Conservation (phyloP, 1,140 invertebrate genomes). For the Lucilia sericata region DNA sequence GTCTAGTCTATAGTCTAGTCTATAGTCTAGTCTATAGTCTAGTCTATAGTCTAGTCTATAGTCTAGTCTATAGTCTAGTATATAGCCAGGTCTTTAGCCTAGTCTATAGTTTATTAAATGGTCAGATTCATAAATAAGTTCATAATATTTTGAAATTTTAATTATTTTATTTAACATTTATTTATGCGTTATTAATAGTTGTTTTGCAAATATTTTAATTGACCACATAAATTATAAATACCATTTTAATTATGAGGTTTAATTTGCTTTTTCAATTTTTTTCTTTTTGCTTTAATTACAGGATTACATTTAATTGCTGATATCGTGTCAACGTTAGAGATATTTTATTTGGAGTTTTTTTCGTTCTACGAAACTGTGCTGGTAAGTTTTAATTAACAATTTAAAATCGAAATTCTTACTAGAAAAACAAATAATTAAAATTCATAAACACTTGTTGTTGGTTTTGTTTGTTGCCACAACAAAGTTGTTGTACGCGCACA, state of each 20-base stretch:
- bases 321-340: background rate
- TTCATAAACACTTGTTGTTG: no score
- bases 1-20: no score
- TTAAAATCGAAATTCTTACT: no score
- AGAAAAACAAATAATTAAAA: no score
- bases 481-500: background rate
- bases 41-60: no score
- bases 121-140: background rate
- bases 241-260: background rate
- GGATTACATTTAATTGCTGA: background rate
- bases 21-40: no score
- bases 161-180: background rate
- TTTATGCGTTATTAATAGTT: background rate
- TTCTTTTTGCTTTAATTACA: conserved; percentile 8
- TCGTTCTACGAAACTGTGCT: background rate
- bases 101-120: no score
- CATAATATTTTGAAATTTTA: background rate
- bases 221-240: background rate
- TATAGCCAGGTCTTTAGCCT: no score
- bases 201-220: conserved; percentile 9
- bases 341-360: background rate
- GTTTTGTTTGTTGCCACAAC: background rate
- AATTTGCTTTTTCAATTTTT: no score
- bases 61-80: no score
- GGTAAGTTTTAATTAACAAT: background rate